These are phyloP conservation scores for Apocrypta bakeri DNA, from an alignment of 1,140 invertebrate species.

Conservation along the genomic window DNA sequence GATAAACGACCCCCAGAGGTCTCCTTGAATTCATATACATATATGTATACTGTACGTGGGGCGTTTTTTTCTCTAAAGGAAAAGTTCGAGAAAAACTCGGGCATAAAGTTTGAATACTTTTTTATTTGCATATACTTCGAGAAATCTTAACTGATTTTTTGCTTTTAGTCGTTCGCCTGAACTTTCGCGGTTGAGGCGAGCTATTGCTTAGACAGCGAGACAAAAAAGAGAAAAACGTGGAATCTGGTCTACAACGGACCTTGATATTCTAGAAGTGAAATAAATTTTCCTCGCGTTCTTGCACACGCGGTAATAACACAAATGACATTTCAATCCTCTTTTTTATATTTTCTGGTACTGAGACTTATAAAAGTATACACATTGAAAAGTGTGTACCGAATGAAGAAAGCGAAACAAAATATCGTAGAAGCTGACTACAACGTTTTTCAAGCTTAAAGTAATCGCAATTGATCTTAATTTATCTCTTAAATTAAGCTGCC, in stretches of 20 bases:
- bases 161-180: not conserved
- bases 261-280: no score
- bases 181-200: not conserved
- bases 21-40: conserved; percentile 24
- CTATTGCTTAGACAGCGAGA: not conserved
- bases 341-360: no score
- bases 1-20: conserved; percentile 5
- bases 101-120: conserved; percentile 23
- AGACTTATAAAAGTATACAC: no score
- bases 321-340: no score
- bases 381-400: no score
- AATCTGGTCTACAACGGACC: no score
- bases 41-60: not conserved
- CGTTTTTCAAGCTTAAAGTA: no score
- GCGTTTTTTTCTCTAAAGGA: not conserved
- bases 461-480: no score
- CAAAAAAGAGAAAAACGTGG: not conserved
- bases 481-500: not conserved
- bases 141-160: conserved; percentile 9
- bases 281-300: no score
- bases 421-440: no score
- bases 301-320: no score
- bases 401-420: no score
- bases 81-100: not conserved
- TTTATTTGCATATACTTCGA: conserved; percentile 18